Evolutionary conservation across 2,888 invertebrate genomes (phyloP).

Genomic region (Bombyx huttoni): DNA sequence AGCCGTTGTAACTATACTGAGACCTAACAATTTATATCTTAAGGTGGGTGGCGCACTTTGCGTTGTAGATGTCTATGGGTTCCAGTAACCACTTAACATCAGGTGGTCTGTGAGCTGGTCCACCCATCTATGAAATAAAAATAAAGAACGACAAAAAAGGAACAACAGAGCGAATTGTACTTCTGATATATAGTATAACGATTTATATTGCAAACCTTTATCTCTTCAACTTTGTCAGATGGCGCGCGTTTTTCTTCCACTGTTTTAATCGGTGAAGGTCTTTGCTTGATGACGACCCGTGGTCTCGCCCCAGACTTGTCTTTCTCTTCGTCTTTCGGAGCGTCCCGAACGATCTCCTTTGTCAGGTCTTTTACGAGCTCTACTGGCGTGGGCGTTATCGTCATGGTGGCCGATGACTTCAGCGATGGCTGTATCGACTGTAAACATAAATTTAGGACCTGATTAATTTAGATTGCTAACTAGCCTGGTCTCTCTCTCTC

Average conservation of each 20-base stretch:
- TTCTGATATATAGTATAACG: background rate
- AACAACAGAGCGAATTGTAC: too few relatives aligned
- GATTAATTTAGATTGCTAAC: too few relatives aligned
- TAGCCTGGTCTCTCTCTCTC: too few relatives aligned
- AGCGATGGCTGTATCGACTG: slow-evolving; percentile 36
- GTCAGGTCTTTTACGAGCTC: slow-evolving; percentile 34
- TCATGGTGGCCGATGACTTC: slow-evolving; percentile 59
- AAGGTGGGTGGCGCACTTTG: too few relatives aligned
- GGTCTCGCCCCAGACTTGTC: slow-evolving; percentile 35
- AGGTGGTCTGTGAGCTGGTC: too few relatives aligned
- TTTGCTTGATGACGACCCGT: slow-evolving; percentile 32
- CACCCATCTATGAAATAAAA: too few relatives aligned
- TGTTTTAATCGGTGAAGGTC: slow-evolving; percentile 29
- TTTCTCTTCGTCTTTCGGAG: slow-evolving; percentile 32
- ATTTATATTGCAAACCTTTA: slow-evolving; percentile 27
- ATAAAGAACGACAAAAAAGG: too few relatives aligned
- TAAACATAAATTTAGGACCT: background rate
- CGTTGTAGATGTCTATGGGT: too few relatives aligned
- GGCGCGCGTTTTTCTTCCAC: slow-evolving; percentile 28
- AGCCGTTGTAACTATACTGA: too few relatives aligned
- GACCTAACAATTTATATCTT: too few relatives aligned
- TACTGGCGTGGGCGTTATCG: slow-evolving; percentile 34
- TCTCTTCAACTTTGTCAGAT: slow-evolving; percentile 38
- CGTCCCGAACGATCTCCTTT: slow-evolving; percentile 31
- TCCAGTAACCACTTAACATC: too few relatives aligned